Evolutionary conservation across 2,888 invertebrate genomes (phyloP), one percentile per base, ranked within the genome.

Genomic region (Aphidoletes aphidimyza): DNA sequence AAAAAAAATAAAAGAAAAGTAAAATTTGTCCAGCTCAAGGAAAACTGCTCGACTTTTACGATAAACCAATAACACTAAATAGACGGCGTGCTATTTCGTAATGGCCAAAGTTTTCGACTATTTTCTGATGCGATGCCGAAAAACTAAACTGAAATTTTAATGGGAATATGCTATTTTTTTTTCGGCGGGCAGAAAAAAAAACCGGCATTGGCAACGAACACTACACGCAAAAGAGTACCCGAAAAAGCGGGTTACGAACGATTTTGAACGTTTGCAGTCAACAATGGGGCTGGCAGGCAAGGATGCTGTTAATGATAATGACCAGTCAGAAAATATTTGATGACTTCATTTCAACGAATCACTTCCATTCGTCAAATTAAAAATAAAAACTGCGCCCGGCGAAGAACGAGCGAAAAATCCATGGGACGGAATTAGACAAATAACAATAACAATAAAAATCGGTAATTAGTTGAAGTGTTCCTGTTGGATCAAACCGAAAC

Each of bases 231-330:
- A n/a, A n/a, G n/a, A n/a, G n/a, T n/a, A n/a, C n/a, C n/a, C n/a
- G n/a, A n/a, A n/a, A n/a, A n/a, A n/a, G n/a, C n/a, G n/a, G n/a
- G 26, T 26, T 26, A 19, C 11, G 54, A 14, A 6, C 6, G 54
- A 26, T 26, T 22, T 54, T 26, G 3, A 17, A 11, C 47, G 9
- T 47, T 2, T 47, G 2, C 17, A n/a, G 47, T 47, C 2, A 47
- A 8, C 17, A 47, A 47, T 47, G 47, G 9, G 54, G 8, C 11
- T 54, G 1, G 54, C 26, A 26, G 22, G 54, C 26, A 26, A 17
- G 47, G 54, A 54, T 54, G 54, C 22, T 54, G n/a, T 22, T 54
- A 54, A 54, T 14, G 54, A 26, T 54, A 54, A 54, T 54, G 54
- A 54, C 5, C 54, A 54, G n/a, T 54, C 22, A 26, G 14, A 26